A percentile compares a stretch with the other conserved stretches of the same genome.
Conservation (phyloP, 2,888 invertebrate genomes). For the Watsonalla binaria region DNA sequence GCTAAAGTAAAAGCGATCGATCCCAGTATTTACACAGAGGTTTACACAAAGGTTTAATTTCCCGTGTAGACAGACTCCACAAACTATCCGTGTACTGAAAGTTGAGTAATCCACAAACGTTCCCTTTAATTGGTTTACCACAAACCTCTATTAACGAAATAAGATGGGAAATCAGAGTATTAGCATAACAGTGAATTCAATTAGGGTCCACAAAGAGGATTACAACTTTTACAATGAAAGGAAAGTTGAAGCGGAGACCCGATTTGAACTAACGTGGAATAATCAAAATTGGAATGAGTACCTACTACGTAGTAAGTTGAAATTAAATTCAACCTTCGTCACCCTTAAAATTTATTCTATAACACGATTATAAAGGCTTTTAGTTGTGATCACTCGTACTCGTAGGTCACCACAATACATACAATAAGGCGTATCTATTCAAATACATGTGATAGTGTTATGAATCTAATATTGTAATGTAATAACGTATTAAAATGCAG, state of each 20-base stretch:
- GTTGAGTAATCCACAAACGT: constrained; percentile 73
- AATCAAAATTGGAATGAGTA: constrained; percentile 72
- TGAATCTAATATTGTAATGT: too few species aligned
- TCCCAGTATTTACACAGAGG: constrained; percentile 38
- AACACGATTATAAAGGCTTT: constrained; percentile 3
- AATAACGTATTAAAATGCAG: too few species aligned
- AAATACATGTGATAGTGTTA: background rate
- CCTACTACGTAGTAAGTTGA: constrained; percentile 43
- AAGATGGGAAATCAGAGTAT: constrained; percentile 79
- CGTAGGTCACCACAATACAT: background rate
- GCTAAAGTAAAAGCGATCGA: constrained; percentile 26
- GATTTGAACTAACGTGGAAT: constrained; percentile 70
- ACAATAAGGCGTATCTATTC: background rate
- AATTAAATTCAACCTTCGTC: constrained; percentile 53
- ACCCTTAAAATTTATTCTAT: constrained; percentile 10
- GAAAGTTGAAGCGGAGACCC: constrained; percentile 67
- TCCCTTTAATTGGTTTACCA: constrained; percentile 77
- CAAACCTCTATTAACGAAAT: constrained; percentile 78
- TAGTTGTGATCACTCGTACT: constrained; percentile 1
- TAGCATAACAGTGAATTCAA: constrained; percentile 79
- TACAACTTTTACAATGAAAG: constrained; percentile 78
- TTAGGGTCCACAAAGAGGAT: constrained; percentile 78
- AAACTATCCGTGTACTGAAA: constrained; percentile 65
- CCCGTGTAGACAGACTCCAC: constrained; percentile 48
- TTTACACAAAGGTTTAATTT: constrained; percentile 52